Evolutionary conservation across 2,888 invertebrate species (phyloP).

Genomic region (Polymixis flavicincta): DNA sequence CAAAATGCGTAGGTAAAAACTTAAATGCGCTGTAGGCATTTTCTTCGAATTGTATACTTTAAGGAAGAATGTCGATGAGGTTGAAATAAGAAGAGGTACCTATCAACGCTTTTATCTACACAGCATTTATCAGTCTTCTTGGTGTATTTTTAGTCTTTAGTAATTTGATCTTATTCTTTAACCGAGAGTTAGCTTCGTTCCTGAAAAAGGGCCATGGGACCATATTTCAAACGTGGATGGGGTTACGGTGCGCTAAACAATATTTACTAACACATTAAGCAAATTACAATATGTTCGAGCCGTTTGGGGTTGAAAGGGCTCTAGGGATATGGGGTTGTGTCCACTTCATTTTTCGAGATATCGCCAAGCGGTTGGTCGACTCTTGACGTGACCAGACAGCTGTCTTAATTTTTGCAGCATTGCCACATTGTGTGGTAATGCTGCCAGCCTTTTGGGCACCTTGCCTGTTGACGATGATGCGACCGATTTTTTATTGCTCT

Average conservation of each 20-base stretch:
- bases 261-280: too few species aligned
- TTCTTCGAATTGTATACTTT: slow-evolving; percentile 5
- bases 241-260: neutral
- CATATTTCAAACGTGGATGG: neutral
- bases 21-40: slow-evolving; percentile 18
- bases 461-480: too few species aligned
- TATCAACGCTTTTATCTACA: neutral
- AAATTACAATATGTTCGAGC: too few species aligned
- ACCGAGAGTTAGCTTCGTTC: neutral
- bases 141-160: neutral
- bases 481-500: too few species aligned
- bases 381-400: too few species aligned
- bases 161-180: neutral
- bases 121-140: neutral
- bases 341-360: too few species aligned
- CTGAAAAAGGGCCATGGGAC: neutral
- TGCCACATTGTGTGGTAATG: too few species aligned
- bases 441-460: too few species aligned
- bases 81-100: neutral
- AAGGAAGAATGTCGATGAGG: neutral
- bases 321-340: too few species aligned
- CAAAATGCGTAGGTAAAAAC: slow-evolving; percentile 9
- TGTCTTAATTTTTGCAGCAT: too few species aligned
- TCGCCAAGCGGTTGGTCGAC: too few species aligned
- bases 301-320: too few species aligned